A percentile compares a stretch with the other conserved stretches of the same genome.
Evolutionary conservation across 2,113 vertebrate species (phyloP).

Genomic region (Nesoenas mayeri): DNA sequence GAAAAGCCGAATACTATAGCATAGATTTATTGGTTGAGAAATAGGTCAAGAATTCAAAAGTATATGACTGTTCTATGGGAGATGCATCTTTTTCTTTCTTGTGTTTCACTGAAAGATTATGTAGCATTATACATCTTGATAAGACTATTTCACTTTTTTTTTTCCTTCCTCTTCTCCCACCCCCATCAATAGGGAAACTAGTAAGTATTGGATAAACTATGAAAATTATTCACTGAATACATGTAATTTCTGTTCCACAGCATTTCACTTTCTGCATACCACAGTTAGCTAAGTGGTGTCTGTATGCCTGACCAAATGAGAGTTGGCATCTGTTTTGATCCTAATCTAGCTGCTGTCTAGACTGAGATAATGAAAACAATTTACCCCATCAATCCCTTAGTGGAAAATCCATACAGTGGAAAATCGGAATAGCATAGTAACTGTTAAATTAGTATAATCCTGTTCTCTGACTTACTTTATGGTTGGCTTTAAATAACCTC

Average conservation of each 20-base stretch:
- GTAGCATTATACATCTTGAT: not conserved
- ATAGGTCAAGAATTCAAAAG: not conserved
- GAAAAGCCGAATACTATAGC: not conserved
- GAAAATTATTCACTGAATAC: not conserved
- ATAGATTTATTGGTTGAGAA: not conserved
- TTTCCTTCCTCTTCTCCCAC: fast-evolving
- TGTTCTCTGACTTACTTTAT: not conserved
- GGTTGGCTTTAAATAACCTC: not conserved
- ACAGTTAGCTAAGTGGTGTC: not conserved
- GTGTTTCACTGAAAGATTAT: not conserved
- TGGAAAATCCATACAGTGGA: not conserved
- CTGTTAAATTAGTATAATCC: slow-evolving; percentile 6
- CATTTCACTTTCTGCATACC: not conserved
- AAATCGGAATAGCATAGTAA: not conserved
- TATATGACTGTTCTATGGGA: not conserved
- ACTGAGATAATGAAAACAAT: slow-evolving; percentile 56
- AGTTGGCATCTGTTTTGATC: slow-evolving; percentile 39
- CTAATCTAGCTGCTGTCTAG: slow-evolving; percentile 56
- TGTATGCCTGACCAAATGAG: not conserved
- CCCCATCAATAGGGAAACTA: not conserved
- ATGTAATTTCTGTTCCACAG: not conserved
- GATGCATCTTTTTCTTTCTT: fast-evolving
- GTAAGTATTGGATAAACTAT: not conserved
- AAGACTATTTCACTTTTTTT: not conserved
- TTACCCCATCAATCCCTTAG: not conserved